Evolutionary conservation across 2,888 invertebrate genomes (phyloP), one percentile per base, ranked within the genome.

Genomic region (Eupithecia insigniata): DNA sequence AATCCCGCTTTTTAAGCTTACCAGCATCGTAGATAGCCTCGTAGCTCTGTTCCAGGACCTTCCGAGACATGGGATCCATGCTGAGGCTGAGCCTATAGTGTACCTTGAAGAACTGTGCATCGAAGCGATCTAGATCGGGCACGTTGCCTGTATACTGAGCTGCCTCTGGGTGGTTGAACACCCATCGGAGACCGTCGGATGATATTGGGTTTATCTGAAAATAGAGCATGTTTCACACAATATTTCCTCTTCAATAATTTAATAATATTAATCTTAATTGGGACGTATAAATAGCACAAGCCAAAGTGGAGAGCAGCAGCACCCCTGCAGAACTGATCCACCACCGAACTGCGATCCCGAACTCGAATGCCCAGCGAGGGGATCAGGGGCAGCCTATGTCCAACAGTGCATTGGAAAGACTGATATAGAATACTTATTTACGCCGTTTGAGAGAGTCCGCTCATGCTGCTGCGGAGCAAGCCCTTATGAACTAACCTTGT

Each of bases 81-180:
- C 16, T 61, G 8, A 70, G 69, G 3, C 76, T 79, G 0, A 82
- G 79, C 1, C 78, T 78, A 72, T 94, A 95, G 82, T 96, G 95
- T 3, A 96, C 94, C 16, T 95, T 96, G 81, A 96, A 96, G 83
- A 96, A 96, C 18, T 95, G 94, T 0, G 96, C 79, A 68, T 79
- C 96, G 80, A 97, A 97, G 78, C 95, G 95, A n/a, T 91, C 88
- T 12, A 96, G 86, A 22, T 94, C 92, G 22, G 93, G 90, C 0
- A 96, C 84, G 84, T 96, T 96, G 30, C 97, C 97, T 2, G 95
- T 92, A 67, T 95, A 91, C 62, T 93, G 92, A 0, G 96, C 96
- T 55, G 96, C 80, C 60, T 88, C 88, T 2, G 87, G 87, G 55
- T 88, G 84, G 5, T 80, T 79, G 74, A 79, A 84, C 8, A 78